phyloP scores from a whole-genome alignment of 1,140 invertebrate genomes.

The Dreissena rostriformis region DNA sequence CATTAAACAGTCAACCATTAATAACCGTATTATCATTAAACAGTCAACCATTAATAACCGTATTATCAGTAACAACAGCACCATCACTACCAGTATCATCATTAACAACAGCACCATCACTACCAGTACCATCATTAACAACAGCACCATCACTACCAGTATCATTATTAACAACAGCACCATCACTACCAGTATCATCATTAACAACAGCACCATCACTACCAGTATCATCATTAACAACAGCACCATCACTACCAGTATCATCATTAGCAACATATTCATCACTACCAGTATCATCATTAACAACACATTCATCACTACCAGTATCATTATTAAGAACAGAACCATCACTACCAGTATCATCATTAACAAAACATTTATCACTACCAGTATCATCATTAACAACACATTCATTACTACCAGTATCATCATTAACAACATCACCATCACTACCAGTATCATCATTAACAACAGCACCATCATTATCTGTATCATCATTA shows the following conservation, averaged over 20 bases:
- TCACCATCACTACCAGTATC: constrained; percentile 49
- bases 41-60: no score
- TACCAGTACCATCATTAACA: not conserved
- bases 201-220: not conserved
- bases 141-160: not conserved
- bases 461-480: constrained; percentile 40
- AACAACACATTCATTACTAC: constrained; percentile 52
- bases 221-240: constrained; percentile 6
- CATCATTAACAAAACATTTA: constrained; percentile 53
- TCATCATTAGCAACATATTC: no score
- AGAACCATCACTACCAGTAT: constrained; percentile 42
- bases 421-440: constrained; percentile 54
- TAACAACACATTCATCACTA: constrained; percentile 3
- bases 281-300: not conserved
- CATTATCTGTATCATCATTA: constrained; percentile 45
- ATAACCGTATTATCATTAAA: no score
- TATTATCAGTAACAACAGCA: not conserved
- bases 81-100: not conserved
- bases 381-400: constrained; percentile 59
- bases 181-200: not conserved
- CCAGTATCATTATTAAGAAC: not conserved
- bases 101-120: not conserved
- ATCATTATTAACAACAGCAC: not conserved
- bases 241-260: not conserved
- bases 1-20: no score